Percentiles rank a stretch among this genome's conserved stretches.
Evolutionary conservation across 1,140 invertebrate species (phyloP).

Genomic region (Trichonephila clavipes): DNA sequence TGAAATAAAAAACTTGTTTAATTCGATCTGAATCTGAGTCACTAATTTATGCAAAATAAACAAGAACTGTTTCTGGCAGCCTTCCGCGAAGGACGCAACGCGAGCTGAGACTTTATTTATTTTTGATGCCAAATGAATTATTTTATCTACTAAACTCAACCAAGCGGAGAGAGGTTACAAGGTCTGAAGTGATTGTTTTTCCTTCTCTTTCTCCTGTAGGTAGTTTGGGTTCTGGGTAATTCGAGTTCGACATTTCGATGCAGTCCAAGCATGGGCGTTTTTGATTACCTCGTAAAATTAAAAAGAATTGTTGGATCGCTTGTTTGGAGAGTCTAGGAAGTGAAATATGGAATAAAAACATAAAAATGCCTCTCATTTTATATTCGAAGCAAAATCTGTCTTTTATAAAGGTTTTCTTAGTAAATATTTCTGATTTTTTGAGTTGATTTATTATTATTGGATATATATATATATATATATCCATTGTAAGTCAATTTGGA

Average conservation of each 20-base stretch:
- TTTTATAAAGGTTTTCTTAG: no score
- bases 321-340: background rate
- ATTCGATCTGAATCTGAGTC: slow-evolving; percentile 18
- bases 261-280: background rate
- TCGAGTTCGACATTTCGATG: slow-evolving; percentile 19
- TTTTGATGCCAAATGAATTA: slow-evolving; percentile 33
- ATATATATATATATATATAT: no score
- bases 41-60: slow-evolving; percentile 39
- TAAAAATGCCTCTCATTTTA: no score
- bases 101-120: slow-evolving; percentile 38
- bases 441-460: no score
- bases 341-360: no score
- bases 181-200: slow-evolving; percentile 22
- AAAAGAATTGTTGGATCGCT: background rate
- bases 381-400: no score
- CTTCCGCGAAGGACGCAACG: slow-evolving; percentile 5
- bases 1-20: background rate
- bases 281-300: background rate
- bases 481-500: no score
- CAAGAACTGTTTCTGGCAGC: background rate
- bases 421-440: no score
- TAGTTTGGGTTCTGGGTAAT: slow-evolving; percentile 12
- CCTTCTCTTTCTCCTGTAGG: slow-evolving; percentile 3
- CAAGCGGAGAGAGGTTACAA: background rate
- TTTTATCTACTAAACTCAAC: slow-evolving; percentile 12